Percentiles rank a stretch among this genome's conserved stretches.
Evolutionary conservation across 2,888 invertebrate species (phyloP).

Genomic region (Andrena flavipes): DNA sequence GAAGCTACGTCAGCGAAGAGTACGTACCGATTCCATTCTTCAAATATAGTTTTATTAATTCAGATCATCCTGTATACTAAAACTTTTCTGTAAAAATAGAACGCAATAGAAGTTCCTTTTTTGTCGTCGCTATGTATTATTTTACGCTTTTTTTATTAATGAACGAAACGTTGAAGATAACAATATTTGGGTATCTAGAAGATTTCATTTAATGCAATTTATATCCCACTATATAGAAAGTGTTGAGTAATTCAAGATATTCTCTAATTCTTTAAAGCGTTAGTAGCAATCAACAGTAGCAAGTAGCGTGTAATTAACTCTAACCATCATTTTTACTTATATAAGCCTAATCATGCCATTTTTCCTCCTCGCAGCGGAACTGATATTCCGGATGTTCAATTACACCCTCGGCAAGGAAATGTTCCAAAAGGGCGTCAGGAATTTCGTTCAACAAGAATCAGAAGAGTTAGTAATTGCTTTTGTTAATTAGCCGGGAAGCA

Average conservation of each 20-base stretch:
- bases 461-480: slow-evolving; percentile 72
- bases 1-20: slow-evolving; percentile 91
- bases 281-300: too few species aligned
- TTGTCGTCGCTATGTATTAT: too few species aligned
- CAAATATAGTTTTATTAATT: too few species aligned
- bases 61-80: too few species aligned
- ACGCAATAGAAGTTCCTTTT: too few species aligned
- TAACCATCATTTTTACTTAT: slow-evolving; percentile 7
- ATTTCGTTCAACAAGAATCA: slow-evolving; percentile 89
- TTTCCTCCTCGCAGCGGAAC: slow-evolving; percentile 85
- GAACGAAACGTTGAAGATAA: too few species aligned
- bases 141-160: too few species aligned
- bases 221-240: too few species aligned
- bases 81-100: too few species aligned
- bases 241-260: neutral
- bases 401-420: slow-evolving; percentile 92
- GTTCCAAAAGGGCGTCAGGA: slow-evolving; percentile 90
- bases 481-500: slow-evolving; percentile 59
- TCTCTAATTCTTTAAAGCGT: too few species aligned
- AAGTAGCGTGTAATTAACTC: slow-evolving; percentile 9
- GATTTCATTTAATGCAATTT: too few species aligned
- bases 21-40: slow-evolving; percentile 54
- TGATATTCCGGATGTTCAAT: slow-evolving; percentile 95
- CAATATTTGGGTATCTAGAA: too few species aligned
- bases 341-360: slow-evolving; percentile 18